Conservation (phyloP, 2,113 vertebrate genomes). For the Sula dactylatra region DNA sequence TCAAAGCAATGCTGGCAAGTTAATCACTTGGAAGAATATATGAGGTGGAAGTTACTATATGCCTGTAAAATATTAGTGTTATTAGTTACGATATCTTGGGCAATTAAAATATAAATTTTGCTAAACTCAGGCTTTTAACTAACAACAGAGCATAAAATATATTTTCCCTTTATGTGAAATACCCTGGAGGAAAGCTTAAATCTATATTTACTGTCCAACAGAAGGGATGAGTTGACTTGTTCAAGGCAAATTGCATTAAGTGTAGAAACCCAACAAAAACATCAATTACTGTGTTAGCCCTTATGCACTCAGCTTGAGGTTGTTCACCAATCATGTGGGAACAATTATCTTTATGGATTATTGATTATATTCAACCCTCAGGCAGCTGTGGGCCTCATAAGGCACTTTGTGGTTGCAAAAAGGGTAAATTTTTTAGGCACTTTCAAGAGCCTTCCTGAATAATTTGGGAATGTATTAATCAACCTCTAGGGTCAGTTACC, state of each 20-base stretch:
- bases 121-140: neutral
- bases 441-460: conserved; percentile 55
- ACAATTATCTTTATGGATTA: conserved; percentile 67
- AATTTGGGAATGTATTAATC: conserved; percentile 67
- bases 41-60: neutral
- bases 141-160: neutral
- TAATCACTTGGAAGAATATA: neutral
- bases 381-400: conserved; percentile 28
- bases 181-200: neutral
- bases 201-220: conserved; percentile 24
- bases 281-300: conserved; percentile 2
- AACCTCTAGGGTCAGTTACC: conserved; percentile 42
- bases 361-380: conserved; percentile 49
- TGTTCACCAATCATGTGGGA: conserved; percentile 46
- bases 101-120: neutral
- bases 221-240: conserved; percentile 31
- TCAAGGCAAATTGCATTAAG: conserved; percentile 28
- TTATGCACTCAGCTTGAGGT: conserved; percentile 34
- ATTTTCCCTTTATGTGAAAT: neutral
- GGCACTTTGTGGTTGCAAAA: conserved; percentile 39
- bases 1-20: neutral
- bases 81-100: neutral
- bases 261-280: conserved; percentile 26
- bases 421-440: conserved; percentile 32
- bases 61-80: neutral